Base-by-base conservation (phyloP, 1,140 invertebrate species). In the Zaprionus camerounensis region DNA sequence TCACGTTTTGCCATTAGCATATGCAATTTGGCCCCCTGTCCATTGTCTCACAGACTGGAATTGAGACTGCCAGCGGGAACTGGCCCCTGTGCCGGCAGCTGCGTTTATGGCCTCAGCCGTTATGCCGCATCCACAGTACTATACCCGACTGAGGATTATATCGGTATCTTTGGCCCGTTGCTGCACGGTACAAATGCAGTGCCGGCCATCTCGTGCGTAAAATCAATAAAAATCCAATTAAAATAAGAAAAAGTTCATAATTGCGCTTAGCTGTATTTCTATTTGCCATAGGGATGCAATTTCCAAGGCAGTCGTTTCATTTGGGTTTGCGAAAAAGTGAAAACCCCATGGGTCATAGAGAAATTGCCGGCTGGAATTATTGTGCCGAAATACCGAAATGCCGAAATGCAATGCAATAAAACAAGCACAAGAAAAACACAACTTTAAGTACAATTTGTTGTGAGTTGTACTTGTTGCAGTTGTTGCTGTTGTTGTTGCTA, bases 181-280 rank as follows among this genome's bases (percentile, higher is more conserved):
- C 34, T 38, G 13, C 7, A 12, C 67, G 28, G 46, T 15, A 15
- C n/a, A 2, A 4, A 17, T 46, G 41, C 41, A 46, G 2, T 17
- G 41, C n/a, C 36, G 66, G n/a, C 67, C 85, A 88, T 88, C 85
- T 81, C 84, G 84, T 88, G 84, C 84, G 84, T 88, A 88, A 81
- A 87, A 90, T 88, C 85, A 88, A 88, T 88, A 88, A 88, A 88
- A 88, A 81, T 90, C 84, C 81, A 88, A 88, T 88, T 88, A 88
- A 88, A 88, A 90, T 85, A 83, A 83, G 46, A n/a, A 70, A 90
- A 88, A 87, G 78, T 88, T 85, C 81, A 88, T 88, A 88, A 88
- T 88, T 88, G 79, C 66, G 67, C 56, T 38, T 65, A 55, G 71
- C 38, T 41, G 15, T 28, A 65, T 15, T 59, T 57, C 9, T 11